These are phyloP conservation scores for Pseudomyrmex dendroicus DNA, from an alignment of 1,140 invertebrate species.

Conservation along the genomic window DNA sequence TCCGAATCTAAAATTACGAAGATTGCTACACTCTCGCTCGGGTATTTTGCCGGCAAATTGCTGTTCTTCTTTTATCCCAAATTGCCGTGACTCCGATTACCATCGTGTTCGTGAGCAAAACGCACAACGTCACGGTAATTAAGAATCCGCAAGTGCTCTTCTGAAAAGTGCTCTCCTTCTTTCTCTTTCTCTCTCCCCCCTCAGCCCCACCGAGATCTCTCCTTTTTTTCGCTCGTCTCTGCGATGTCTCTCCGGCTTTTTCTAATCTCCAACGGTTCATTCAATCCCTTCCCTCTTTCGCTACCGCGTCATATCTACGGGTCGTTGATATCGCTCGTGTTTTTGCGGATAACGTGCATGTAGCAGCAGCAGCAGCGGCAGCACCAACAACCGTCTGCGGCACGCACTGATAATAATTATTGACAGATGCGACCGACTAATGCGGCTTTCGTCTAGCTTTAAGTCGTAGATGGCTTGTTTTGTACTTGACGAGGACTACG, in stretches of 20 bases:
- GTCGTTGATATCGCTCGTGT: constrained; percentile 77
- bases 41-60: not conserved
- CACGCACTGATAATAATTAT: constrained; percentile 74
- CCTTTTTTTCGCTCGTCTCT: not conserved
- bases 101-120: constrained; percentile 2
- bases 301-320: constrained; percentile 65
- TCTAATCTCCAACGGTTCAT: not conserved
- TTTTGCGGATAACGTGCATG: constrained; percentile 72
- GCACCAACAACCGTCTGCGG: not conserved
- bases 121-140: not conserved
- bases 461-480: constrained; percentile 28
- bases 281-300: constrained; percentile 12
- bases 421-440: constrained; percentile 73
- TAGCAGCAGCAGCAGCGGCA: constrained; percentile 33
- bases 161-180: constrained; percentile 27
- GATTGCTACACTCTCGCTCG: not conserved
- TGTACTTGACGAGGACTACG: constrained; percentile 21
- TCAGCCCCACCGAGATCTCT: too few species aligned
- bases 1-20: constrained; percentile 3
- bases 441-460: constrained; percentile 48
- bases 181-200: constrained; percentile 2
- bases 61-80: constrained; percentile 26
- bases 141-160: not conserved
- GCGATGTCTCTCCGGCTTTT: not conserved
- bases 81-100: constrained; percentile 21